phyloP scores from a whole-genome alignment of 2,113 vertebrate genomes.

The Ochotona princeps region DNA sequence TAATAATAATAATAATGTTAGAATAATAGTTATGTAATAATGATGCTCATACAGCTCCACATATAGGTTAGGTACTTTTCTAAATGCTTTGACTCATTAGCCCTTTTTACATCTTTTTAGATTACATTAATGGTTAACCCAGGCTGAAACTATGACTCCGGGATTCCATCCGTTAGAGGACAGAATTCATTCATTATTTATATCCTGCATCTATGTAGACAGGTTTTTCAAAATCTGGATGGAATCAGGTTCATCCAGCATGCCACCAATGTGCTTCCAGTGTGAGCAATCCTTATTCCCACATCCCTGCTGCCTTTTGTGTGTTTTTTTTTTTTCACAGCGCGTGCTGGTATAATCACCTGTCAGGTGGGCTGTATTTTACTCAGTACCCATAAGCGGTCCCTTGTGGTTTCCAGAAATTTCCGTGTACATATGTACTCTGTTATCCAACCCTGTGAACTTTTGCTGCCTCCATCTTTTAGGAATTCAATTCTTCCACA shows the following conservation, averaged over 20 bases:
- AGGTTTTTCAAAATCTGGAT: neutral
- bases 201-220: neutral
- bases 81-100: neutral
- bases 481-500: neutral
- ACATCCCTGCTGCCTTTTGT: neutral
- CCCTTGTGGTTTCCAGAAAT: neutral
- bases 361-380: neutral
- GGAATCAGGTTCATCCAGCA: neutral
- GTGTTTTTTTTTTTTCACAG: too few species aligned
- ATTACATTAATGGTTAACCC: neutral
- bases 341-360: neutral
- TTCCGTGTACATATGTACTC: too few species aligned
- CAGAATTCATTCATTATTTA: neutral
- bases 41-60: too few species aligned
- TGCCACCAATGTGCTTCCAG: neutral
- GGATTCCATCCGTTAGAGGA: too few species aligned
- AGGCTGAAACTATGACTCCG: too few species aligned
- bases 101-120: neutral
- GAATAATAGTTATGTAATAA: neutral
- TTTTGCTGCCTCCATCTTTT: neutral
- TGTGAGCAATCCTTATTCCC: neutral
- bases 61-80: neutral
- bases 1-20: neutral
- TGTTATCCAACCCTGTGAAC: neutral
- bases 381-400: neutral